Conservation (phyloP, 2,113 vertebrate species). For the Marcusenius ussheri region DNA sequence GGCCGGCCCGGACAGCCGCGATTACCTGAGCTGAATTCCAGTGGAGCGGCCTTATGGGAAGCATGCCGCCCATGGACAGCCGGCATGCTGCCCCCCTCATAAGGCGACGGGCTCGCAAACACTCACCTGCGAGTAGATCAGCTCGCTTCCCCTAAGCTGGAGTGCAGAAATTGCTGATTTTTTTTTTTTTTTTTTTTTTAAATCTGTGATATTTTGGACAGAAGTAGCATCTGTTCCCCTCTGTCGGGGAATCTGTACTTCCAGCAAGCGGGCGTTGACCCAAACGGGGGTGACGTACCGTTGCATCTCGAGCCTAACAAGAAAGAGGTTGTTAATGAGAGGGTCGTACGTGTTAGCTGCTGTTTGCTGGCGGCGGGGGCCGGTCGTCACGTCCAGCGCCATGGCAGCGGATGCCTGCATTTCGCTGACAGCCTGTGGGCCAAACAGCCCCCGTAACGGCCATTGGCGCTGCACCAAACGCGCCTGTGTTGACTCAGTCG, state of each 20-base stretch:
- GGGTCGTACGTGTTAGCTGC: not conserved
- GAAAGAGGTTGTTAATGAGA: not conserved
- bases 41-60: not conserved
- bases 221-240: conserved; percentile 1
- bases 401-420: not conserved
- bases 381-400: not conserved
- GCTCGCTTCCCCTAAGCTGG: not conserved
- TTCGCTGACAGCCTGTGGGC: not conserved
- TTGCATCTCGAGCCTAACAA: not conserved
- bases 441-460: not conserved
- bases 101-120: not conserved
- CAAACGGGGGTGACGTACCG: not conserved
- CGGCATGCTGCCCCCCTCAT: not conserved
- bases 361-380: not conserved
- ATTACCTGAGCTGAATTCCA: conserved; percentile 14
- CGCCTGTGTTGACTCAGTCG: not conserved
- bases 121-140: not conserved
- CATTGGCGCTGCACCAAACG: not conserved
- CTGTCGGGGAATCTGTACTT: conserved; percentile 5
- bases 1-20: not conserved
- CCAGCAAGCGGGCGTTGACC: not conserved
- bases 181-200: not conserved
- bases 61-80: not conserved
- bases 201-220: not conserved
- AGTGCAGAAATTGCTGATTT: not conserved